phyloP scores from a whole-genome alignment of 2,888 invertebrate species.

The Caenorhabditis drosophilae region DNA sequence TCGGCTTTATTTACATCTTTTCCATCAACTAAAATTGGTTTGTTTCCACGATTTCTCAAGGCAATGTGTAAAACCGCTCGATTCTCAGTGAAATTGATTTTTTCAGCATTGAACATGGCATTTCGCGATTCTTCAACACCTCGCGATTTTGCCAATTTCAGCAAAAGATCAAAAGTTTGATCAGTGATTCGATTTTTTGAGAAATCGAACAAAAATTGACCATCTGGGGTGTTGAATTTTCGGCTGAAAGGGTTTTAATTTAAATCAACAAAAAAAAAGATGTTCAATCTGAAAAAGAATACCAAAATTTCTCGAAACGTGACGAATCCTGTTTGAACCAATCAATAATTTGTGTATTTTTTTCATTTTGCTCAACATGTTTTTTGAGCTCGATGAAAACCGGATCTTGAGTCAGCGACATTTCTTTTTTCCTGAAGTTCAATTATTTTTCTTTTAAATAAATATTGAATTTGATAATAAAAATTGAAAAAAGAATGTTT shows the following conservation, averaged over 20 bases:
- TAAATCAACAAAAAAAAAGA: too few relatives aligned
- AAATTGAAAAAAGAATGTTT: background rate
- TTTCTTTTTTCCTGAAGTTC: conserved; percentile 1
- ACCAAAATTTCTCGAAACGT: conserved; percentile 90
- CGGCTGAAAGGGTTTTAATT: conserved; percentile 74
- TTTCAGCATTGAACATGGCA: conserved; percentile 89
- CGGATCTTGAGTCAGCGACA: conserved; percentile 43
- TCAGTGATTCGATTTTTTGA: conserved; percentile 92
- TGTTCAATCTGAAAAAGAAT: background rate
- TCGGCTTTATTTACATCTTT: conserved; percentile 78
- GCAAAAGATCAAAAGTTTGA: conserved; percentile 78
- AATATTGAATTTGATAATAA: background rate
- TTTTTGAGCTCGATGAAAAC: conserved; percentile 81
- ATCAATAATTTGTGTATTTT: conserved; percentile 79
- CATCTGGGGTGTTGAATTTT: conserved; percentile 82
- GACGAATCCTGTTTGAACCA: conserved; percentile 82
- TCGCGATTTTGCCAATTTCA: conserved; percentile 79
- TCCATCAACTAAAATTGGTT: conserved; percentile 82
- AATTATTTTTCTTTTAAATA: too few relatives aligned
- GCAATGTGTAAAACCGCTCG: conserved; percentile 94
- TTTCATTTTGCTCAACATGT: conserved; percentile 78
- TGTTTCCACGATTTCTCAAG: conserved; percentile 83
- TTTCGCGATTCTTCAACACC: conserved; percentile 84
- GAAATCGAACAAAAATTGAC: conserved; percentile 89
- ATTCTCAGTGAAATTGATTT: conserved; percentile 96